Percentiles rank a stretch among this genome's conserved stretches.
Conservation (phyloP, 2,113 vertebrate species). For the Aspiorhynchus laticeps region DNA sequence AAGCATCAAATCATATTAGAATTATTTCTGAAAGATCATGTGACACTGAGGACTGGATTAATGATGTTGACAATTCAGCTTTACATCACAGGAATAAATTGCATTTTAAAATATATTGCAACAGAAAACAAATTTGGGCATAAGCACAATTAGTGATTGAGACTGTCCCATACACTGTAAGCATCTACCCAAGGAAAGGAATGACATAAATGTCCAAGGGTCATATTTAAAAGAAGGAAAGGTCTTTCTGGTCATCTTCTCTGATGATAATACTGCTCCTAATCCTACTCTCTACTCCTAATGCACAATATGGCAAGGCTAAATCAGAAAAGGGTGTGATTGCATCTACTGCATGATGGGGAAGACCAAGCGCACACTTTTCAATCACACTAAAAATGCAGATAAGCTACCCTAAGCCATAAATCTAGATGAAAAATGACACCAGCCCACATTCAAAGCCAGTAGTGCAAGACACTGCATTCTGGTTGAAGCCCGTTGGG, state of each 20-base stretch:
- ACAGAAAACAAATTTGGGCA: background rate
- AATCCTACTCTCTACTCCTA: background rate
- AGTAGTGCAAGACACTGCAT: background rate
- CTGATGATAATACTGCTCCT: conserved; percentile 41
- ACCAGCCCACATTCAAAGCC: background rate
- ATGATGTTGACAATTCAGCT: no score
- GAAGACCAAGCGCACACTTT: conserved; percentile 15
- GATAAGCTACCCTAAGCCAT: conserved; percentile 19
- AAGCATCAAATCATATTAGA: no score
- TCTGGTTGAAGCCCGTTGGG: background rate
- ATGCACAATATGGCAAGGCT: conserved; percentile 35
- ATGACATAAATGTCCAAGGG: conserved; percentile 67
- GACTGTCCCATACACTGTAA: background rate
- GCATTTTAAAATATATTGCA: no score
- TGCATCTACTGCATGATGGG: conserved; percentile 32
- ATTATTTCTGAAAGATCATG: no score
- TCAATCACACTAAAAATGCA: conserved; percentile 39
- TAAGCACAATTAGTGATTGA: background rate
- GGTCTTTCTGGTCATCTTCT: background rate
- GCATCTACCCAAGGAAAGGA: conserved; percentile 62
- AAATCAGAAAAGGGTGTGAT: conserved; percentile 34
- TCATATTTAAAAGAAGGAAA: conserved; percentile 58
- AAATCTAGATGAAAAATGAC: conserved; percentile 35
- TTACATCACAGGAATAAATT: no score
- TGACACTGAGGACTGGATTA: no score